Percentiles rank a stretch among this genome's conserved stretches.
Evolutionary conservation across 2,797 vertebrate species (phyloP).

Genomic region (Channa striata): DNA sequence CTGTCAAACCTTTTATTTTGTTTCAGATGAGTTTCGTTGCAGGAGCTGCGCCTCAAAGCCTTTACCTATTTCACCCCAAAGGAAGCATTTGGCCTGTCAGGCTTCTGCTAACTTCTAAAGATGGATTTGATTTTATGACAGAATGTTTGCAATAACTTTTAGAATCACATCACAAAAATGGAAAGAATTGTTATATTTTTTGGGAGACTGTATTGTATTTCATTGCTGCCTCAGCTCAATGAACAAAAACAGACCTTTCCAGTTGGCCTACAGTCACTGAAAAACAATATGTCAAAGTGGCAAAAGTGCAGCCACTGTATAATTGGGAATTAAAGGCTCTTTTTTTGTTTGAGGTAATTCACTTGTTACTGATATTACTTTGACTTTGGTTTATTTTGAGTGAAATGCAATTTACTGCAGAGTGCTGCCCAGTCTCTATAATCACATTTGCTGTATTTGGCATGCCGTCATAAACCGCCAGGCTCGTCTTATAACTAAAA

Average conservation of each 20-base stretch:
- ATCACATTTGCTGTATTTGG: background rate
- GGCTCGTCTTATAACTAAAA: background rate
- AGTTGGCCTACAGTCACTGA: background rate
- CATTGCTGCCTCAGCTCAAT: constrained; percentile 1
- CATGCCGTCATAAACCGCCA: background rate
- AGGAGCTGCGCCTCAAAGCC: background rate
- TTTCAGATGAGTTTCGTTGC: background rate
- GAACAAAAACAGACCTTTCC: constrained; percentile 15
- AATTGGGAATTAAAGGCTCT: background rate
- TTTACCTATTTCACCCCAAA: background rate
- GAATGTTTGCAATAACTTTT: constrained; percentile 11
- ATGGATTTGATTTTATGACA: constrained; percentile 11
- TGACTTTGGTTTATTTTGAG: background rate
- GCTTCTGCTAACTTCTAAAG: constrained; percentile 3
- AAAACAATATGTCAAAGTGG: background rate
- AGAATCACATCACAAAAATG: constrained; percentile 15
- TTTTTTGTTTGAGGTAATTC: background rate
- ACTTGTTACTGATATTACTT: background rate
- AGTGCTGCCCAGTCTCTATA: background rate
- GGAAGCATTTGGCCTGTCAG: background rate
- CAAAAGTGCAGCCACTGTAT: background rate
- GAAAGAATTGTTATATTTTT: background rate
- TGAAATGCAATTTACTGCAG: background rate
- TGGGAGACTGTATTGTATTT: constrained; percentile 5
- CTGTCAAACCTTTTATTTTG: background rate